Conservation (phyloP, 2,888 invertebrate species). For the Epirrita christyi region DNA sequence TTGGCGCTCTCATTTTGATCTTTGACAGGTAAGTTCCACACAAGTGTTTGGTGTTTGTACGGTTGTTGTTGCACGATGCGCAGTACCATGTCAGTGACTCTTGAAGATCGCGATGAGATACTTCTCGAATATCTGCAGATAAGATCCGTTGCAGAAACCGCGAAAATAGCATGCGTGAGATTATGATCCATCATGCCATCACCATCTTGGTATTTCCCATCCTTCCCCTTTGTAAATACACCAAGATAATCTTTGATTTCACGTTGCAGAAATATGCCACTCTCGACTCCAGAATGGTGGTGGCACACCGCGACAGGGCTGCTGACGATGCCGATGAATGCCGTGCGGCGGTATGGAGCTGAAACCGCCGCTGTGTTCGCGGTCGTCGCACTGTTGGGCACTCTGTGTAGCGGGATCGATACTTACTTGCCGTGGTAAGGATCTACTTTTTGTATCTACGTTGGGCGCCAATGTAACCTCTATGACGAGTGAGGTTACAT, state of each 20-base stretch:
- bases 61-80: too few species aligned
- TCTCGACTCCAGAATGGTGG: slow-evolving; percentile 94
- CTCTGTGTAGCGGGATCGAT: slow-evolving; percentile 92
- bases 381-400: slow-evolving; percentile 89
- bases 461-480: too few species aligned
- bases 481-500: too few species aligned
- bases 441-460: not conserved
- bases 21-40: slow-evolving; percentile 76
- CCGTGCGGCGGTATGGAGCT: slow-evolving; percentile 89
- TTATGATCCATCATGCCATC: not conserved
- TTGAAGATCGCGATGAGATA: too few species aligned
- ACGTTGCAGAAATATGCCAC: slow-evolving; percentile 86
- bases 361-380: slow-evolving; percentile 89
- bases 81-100: too few species aligned
- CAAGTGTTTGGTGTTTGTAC: too few species aligned
- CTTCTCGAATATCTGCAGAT: too few species aligned
- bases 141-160: too few species aligned
- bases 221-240: too few species aligned
- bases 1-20: slow-evolving; percentile 85
- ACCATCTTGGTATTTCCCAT: too few species aligned
- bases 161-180: not conserved
- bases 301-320: slow-evolving; percentile 93
- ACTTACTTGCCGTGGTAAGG: slow-evolving; percentile 89
- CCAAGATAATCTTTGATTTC: not conserved
- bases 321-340: slow-evolving; percentile 91